Conservation (phyloP, 2,113 vertebrate species). For the Sorex fumeus region DNA sequence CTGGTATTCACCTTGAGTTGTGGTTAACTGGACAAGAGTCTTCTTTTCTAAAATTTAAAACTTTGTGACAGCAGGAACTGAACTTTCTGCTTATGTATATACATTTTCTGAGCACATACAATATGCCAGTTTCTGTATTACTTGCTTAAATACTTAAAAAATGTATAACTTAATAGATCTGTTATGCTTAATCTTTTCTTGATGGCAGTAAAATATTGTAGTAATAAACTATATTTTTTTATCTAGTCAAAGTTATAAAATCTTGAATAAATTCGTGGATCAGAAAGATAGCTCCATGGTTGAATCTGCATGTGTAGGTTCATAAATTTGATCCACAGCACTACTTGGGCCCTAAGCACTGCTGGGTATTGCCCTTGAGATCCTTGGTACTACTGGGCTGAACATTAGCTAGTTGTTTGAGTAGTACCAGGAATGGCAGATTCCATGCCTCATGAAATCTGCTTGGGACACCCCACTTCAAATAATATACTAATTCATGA, state of each 20-base stretch:
- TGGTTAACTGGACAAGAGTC: constrained; percentile 28
- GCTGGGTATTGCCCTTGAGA: no score
- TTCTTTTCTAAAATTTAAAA: background rate
- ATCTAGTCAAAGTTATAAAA: constrained; percentile 15
- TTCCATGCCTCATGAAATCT: no score
- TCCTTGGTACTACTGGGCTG: no score
- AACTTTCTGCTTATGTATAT: background rate
- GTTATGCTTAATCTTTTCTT: constrained; percentile 20
- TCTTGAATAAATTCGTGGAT: background rate
- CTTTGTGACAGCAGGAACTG: background rate
- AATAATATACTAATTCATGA: no score
- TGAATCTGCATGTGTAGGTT: no score
- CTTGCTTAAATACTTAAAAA: constrained; percentile 6
- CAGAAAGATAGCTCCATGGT: no score
- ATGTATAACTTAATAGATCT: constrained; percentile 26
- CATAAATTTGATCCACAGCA: no score
- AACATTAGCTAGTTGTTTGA: no score
- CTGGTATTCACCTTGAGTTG: background rate
- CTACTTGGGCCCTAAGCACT: no score
- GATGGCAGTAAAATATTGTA: constrained; percentile 40
- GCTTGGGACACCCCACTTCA: no score
- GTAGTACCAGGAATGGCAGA: no score
- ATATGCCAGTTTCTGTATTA: background rate
- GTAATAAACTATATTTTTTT: constrained; percentile 27
- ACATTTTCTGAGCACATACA: background rate